Percentiles rank a stretch among this genome's conserved stretches.
Conservation (phyloP, 2,888 invertebrate genomes). For the Dynastes maya region DNA sequence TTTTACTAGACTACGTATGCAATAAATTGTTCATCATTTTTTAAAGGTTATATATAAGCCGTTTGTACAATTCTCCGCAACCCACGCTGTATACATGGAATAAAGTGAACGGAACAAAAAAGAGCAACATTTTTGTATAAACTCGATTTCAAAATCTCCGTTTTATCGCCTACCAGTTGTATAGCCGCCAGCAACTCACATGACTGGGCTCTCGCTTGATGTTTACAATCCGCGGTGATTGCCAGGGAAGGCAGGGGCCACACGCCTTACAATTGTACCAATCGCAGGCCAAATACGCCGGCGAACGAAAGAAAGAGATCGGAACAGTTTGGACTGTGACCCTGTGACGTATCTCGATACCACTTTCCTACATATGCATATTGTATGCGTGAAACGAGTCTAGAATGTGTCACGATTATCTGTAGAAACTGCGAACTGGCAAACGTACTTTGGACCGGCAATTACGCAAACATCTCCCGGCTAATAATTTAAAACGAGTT, state of each 20-base stretch:
- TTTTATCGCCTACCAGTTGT: not conserved
- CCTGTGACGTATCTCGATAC: not conserved
- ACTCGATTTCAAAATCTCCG: conserved; percentile 5
- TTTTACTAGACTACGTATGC: not conserved
- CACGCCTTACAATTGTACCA: conserved; percentile 8
- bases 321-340: not conserved
- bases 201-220: not conserved
- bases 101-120: not conserved
- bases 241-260: not conserved
- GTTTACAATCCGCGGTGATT: not conserved
- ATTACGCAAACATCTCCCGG: conserved; percentile 1
- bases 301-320: not conserved
- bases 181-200: conserved; percentile 1
- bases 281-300: conserved; percentile 5
- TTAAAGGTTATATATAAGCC: not conserved
- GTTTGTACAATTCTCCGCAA: not conserved
- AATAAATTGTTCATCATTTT: not conserved
- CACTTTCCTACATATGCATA: not conserved
- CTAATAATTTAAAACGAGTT: too few species aligned
- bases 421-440: not conserved
- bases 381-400: not conserved
- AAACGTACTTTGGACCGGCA: not conserved
- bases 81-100: not conserved
- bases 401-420: conserved; percentile 3
- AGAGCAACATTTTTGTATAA: not conserved